These are phyloP conservation scores for Drosophila greeni DNA, from an alignment of 2,888 invertebrate genomes.

Conservation along the genomic window DNA sequence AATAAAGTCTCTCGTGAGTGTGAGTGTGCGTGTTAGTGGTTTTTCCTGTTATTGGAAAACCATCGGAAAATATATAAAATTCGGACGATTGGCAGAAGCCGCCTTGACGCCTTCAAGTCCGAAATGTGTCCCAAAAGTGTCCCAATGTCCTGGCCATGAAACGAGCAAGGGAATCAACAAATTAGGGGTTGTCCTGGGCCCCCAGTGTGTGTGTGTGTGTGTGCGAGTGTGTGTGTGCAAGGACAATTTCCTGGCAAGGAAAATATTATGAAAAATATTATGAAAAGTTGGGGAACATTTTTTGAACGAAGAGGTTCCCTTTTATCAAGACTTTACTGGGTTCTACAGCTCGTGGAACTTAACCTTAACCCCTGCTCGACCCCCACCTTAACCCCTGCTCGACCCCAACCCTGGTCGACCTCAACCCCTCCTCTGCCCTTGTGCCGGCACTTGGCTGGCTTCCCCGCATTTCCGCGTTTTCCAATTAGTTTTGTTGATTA, in stretches of 20 bases:
- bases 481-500: too few relatives aligned
- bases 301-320: too few relatives aligned
- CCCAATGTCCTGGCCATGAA: constrained; percentile 36
- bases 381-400: background rate
- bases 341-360: too few relatives aligned
- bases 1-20: constrained; percentile 12
- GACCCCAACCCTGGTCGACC: constrained; percentile 1
- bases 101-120: constrained; percentile 18
- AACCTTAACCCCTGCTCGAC: constrained; percentile 9
- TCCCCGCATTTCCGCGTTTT: constrained; percentile 35
- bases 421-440: background rate
- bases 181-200: constrained; percentile 32
- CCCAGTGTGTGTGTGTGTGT: constrained; percentile 10
- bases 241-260: background rate
- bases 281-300: background rate
- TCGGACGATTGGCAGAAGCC: constrained; percentile 9
- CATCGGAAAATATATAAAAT: constrained; percentile 8
- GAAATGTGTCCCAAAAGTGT: constrained; percentile 19
- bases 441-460: constrained; percentile 28
- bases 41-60: constrained; percentile 41
- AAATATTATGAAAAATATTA: background rate
- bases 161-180: constrained; percentile 22
- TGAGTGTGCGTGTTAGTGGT: constrained; percentile 20
- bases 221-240: constrained; percentile 12
- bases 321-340: too few relatives aligned